Percentiles rank a stretch among this genome's conserved stretches.
Evolutionary conservation across 64 coral and sea anemone species (phyloP).

Genomic region (Actinia tenebrosa): DNA sequence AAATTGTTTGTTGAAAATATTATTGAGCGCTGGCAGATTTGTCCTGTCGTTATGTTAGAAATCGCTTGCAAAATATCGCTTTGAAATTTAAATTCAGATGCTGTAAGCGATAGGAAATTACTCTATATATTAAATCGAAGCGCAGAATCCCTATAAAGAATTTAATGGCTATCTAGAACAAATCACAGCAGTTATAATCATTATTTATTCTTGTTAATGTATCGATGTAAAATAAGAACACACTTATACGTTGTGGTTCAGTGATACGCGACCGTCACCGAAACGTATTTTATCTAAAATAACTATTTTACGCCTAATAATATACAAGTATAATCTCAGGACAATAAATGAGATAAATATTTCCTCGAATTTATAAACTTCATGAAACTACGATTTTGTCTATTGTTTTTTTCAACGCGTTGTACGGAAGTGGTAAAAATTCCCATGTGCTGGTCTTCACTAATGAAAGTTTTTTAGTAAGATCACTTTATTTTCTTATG

Average conservation of each 20-base stretch:
- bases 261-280: slow-evolving; percentile 17
- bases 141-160: slow-evolving; percentile 2
- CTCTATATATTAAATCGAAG: background rate
- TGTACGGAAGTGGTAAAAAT: slow-evolving; percentile 82
- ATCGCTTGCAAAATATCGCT: slow-evolving; percentile 7
- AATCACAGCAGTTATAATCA: slow-evolving; percentile 30
- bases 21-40: slow-evolving; percentile 50
- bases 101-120: background rate
- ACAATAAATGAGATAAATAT: background rate
- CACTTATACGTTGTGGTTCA: slow-evolving; percentile 25
- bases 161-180: slow-evolving; percentile 2
- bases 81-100: slow-evolving; percentile 8
- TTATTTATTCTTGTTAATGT: slow-evolving; percentile 45
- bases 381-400: slow-evolving; percentile 56
- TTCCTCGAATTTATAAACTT: slow-evolving; percentile 4
- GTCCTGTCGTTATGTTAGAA: slow-evolving; percentile 14
- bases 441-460: slow-evolving; percentile 76
- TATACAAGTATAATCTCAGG: background rate
- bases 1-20: slow-evolving; percentile 99
- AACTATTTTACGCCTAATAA: background rate
- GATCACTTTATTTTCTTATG: slow-evolving; percentile 14
- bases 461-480: background rate
- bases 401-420: slow-evolving; percentile 88
- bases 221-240: slow-evolving; percentile 34
- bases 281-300: background rate